Evolutionary conservation across 1,140 invertebrate species (phyloP).

Genomic region (Zaprionus capensis): DNA sequence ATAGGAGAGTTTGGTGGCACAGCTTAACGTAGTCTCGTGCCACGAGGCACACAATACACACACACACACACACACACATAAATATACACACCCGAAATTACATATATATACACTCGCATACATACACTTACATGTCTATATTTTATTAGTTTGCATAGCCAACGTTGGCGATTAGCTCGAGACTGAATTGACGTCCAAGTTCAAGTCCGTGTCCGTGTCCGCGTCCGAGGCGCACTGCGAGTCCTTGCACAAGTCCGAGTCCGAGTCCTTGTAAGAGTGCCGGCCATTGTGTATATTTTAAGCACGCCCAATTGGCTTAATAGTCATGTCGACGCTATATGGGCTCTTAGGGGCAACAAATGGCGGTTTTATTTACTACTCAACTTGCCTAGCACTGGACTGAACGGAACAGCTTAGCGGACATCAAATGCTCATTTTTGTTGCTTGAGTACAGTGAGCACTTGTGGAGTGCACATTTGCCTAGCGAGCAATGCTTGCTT

Average conservation of each 20-base stretch:
- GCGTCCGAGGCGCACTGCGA: neutral
- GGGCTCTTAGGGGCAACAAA: constrained; percentile 42
- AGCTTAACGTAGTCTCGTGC: constrained; percentile 19
- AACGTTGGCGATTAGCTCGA: constrained; percentile 12
- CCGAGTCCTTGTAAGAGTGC: neutral
- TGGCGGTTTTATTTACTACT: constrained; percentile 54
- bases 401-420: constrained; percentile 44
- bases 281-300: constrained; percentile 14
- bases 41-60: neutral
- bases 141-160: constrained; percentile 42
- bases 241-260: neutral
- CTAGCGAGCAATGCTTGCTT: neutral
- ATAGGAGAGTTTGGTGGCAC: neutral
- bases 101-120: neutral
- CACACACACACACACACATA: neutral
- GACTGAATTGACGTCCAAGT: constrained; percentile 2
- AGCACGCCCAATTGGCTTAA: constrained; percentile 64
- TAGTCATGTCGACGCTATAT: constrained; percentile 64
- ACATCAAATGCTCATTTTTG: constrained; percentile 57
- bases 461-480: neutral
- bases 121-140: constrained; percentile 1
- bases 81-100: neutral
- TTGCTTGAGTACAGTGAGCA: neutral
- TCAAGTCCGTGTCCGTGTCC: neutral
- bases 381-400: neutral